These are phyloP conservation scores for Melanotus villosus DNA, from an alignment of 2,888 invertebrate species.

Conservation along the genomic window DNA sequence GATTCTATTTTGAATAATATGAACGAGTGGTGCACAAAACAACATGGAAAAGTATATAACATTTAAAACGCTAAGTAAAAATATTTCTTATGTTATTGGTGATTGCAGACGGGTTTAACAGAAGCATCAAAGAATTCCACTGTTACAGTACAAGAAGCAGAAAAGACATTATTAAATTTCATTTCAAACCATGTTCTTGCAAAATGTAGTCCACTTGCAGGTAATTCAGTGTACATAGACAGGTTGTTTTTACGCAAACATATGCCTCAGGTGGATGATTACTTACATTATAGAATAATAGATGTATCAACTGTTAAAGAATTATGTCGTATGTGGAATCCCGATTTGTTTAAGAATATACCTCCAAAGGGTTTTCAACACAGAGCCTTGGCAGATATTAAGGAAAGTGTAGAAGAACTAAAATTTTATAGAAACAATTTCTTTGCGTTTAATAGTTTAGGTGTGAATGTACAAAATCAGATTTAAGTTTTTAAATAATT, in stretches of 20 bases:
- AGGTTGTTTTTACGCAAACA: conserved; percentile 84
- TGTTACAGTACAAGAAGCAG: conserved; percentile 77
- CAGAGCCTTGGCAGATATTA: conserved; percentile 86
- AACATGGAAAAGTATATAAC: conserved; percentile 80
- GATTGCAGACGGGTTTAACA: conserved; percentile 83
- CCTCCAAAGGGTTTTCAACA: conserved; percentile 79
- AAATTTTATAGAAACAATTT: conserved; percentile 81
- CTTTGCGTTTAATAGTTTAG: conserved; percentile 72
- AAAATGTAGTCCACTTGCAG: conserved; percentile 83
- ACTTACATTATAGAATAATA: conserved; percentile 92
- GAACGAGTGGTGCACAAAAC: conserved; percentile 87
- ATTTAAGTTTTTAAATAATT: no score
- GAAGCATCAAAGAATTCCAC: conserved; percentile 80
- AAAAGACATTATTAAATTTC: conserved; percentile 80
- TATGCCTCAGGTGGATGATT: conserved; percentile 84
- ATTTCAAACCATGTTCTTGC: conserved; percentile 72
- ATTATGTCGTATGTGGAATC: conserved; percentile 84
- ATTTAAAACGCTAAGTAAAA: conserved; percentile 5
- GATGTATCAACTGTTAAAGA: conserved; percentile 95
- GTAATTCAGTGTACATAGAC: conserved; percentile 92
- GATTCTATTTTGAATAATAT: conserved; percentile 81
- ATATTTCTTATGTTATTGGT: neutral
- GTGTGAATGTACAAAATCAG: no score
- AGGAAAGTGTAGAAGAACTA: conserved; percentile 88
- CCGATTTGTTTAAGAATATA: conserved; percentile 70